These are phyloP conservation scores for Cydia fagiglandana DNA, from an alignment of 1,140 invertebrate genomes.

Conservation along the genomic window DNA sequence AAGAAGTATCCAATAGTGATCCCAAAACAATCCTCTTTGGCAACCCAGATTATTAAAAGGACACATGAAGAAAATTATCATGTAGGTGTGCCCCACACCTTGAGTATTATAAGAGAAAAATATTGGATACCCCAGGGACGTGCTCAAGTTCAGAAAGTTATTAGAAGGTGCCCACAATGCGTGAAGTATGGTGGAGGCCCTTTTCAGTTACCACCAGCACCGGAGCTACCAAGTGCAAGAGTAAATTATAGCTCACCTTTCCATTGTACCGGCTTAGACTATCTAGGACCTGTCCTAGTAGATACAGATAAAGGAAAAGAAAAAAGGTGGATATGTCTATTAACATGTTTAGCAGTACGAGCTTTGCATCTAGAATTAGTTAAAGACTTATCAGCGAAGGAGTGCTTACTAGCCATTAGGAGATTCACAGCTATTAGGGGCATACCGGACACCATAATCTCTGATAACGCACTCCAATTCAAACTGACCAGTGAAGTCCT, in stretches of 20 bases:
- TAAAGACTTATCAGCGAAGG: slow-evolving; percentile 45
- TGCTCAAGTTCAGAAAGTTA: slow-evolving; percentile 24
- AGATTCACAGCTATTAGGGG: slow-evolving; percentile 53
- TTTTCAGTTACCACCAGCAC: slow-evolving; percentile 26
- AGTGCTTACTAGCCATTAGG: slow-evolving; percentile 46
- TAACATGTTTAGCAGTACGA: slow-evolving; percentile 47
- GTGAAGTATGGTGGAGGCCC: slow-evolving; percentile 32
- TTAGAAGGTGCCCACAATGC: slow-evolving; percentile 18
- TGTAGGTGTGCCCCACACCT: slow-evolving; percentile 26
- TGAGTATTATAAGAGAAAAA: slow-evolving; percentile 28
- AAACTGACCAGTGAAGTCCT: slow-evolving; percentile 31
- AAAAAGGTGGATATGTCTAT: slow-evolving; percentile 55
- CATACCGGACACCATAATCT: slow-evolving; percentile 54
- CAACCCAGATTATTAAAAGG: slow-evolving; percentile 4
- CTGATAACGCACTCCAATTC: slow-evolving; percentile 33
- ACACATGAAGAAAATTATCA: slow-evolving; percentile 33
- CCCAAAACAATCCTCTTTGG: slow-evolving; percentile 22
- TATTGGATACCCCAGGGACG: slow-evolving; percentile 36
- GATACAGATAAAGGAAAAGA: slow-evolving; percentile 10
- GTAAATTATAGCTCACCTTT: slow-evolving; percentile 29
- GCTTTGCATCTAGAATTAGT: slow-evolving; percentile 58
- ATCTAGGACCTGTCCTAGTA: slow-evolving; percentile 32
- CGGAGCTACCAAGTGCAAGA: slow-evolving; percentile 28
- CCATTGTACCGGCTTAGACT: slow-evolving; percentile 32
- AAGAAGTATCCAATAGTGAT: slow-evolving; percentile 32